phyloP scores from a whole-genome alignment of 2,113 vertebrate species.

The Sinocyclocheilus anshuiensis region DNA sequence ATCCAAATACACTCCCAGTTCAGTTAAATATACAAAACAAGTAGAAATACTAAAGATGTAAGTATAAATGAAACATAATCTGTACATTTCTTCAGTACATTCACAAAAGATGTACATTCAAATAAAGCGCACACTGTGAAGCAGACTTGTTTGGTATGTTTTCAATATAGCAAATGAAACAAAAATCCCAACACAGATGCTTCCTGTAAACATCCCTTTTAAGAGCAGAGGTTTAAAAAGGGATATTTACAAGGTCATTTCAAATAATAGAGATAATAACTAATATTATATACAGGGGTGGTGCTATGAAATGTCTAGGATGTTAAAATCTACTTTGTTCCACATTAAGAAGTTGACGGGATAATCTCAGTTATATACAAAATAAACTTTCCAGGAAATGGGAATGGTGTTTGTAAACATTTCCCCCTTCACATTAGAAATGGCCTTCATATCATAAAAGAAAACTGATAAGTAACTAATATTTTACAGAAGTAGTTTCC shows the following conservation, averaged over 20 bases:
- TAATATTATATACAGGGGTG: conserved; percentile 5
- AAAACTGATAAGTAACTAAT: not conserved
- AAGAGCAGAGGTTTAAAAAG: conserved; percentile 44
- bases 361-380: not conserved
- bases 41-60: conserved; percentile 55
- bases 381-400: not conserved
- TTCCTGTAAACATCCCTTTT: conserved; percentile 56
- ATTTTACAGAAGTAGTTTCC: conserved; percentile 5
- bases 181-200: conserved; percentile 42
- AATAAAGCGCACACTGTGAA: conserved; percentile 64
- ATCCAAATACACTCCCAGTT: conserved; percentile 48
- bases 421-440: conserved; percentile 14
- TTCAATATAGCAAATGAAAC: conserved; percentile 33
- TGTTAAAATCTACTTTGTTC: conserved; percentile 18
- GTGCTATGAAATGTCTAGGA: conserved; percentile 16
- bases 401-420: conserved; percentile 11
- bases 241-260: conserved; percentile 42
- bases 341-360: not conserved
- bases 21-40: conserved; percentile 45
- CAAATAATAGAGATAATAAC: conserved; percentile 3
- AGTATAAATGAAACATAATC: conserved; percentile 52
- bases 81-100: conserved; percentile 70
- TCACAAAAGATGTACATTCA: conserved; percentile 62
- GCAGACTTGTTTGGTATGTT: conserved; percentile 60
- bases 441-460: conserved; percentile 12